phyloP scores from a whole-genome alignment of 2,113 vertebrate species.

The Burhinus bistriatus region DNA sequence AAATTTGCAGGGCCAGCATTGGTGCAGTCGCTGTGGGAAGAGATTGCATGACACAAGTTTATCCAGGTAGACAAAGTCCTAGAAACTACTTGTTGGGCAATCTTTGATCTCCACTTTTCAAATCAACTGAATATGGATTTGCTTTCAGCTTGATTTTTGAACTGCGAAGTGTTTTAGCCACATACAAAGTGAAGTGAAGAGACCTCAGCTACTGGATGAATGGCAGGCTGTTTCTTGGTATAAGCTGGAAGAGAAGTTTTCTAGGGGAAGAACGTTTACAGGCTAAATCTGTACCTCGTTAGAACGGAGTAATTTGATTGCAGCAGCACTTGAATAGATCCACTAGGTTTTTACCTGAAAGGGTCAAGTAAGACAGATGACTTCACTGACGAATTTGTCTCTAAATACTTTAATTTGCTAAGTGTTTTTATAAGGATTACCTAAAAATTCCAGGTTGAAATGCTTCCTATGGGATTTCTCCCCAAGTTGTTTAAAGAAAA shows the following conservation, averaged over 20 bases:
- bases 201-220: neutral
- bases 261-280: neutral
- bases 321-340: neutral
- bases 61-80: fast-evolving
- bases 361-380: neutral
- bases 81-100: neutral
- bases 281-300: neutral
- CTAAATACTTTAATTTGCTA: neutral
- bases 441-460: neutral
- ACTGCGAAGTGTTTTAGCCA: neutral
- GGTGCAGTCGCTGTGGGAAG: fast-evolving
- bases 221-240: neutral
- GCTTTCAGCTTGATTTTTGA: neutral
- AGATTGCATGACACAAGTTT: no score
- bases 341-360: neutral
- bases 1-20: no score
- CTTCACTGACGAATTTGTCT: neutral
- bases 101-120: neutral
- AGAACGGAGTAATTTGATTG: neutral
- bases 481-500: neutral
- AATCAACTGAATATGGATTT: neutral
- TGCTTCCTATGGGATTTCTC: neutral
- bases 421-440: neutral
- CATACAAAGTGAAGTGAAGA: neutral
- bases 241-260: neutral